Evolutionary conservation across 2,113 vertebrate species (phyloP), one percentile per base, ranked within the genome.

Genomic region (Dipodomys ordii): DNA sequence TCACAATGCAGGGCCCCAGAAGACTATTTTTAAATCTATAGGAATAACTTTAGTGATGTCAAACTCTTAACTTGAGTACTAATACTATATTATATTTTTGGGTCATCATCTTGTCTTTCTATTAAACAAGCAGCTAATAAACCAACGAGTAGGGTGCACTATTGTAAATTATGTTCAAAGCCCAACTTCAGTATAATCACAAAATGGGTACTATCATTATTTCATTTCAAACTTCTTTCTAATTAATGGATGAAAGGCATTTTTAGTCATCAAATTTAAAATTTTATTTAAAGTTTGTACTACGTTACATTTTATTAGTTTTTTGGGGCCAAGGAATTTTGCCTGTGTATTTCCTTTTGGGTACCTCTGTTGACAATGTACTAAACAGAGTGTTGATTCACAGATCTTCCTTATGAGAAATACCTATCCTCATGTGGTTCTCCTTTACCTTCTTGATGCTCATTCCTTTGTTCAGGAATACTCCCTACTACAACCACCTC

Each of bases 201-300:
- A 19, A 25, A 62, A 89, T 83, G 20, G 19, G 20, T 16, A 87
- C 12, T 9, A 28, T 89, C 68, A 80, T 68, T 74, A 62, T 82
- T 71, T 65, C 28, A 83, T 83, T 76, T 10, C 35, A 32, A 28
- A 49, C 49, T 64, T 16, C 25, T 68, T 74, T 68, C 4, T 39
- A 15, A 20, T 35, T 83, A 7, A 1, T 72, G 4, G 16, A 30
- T 69, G 18, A 85, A 87, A 69, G 57, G 60, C 44, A 73, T 82
- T 83, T 96, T 92, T 49, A 64, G 77, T 69, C 62, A 89, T 84
- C 25, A 68, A 83, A 81, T 35, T 81, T 77, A 53, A 27, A 67
- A 25, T 93, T 64, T 86, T 84, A 72, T 83, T 90, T 35, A 71
- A 87, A 46, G 2, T 2, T 23, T 90, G 18, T 2, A 27, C 46